Evolutionary conservation across 2,113 vertebrate genomes (phyloP).

Genomic region (Protomyctophum bolini): DNA sequence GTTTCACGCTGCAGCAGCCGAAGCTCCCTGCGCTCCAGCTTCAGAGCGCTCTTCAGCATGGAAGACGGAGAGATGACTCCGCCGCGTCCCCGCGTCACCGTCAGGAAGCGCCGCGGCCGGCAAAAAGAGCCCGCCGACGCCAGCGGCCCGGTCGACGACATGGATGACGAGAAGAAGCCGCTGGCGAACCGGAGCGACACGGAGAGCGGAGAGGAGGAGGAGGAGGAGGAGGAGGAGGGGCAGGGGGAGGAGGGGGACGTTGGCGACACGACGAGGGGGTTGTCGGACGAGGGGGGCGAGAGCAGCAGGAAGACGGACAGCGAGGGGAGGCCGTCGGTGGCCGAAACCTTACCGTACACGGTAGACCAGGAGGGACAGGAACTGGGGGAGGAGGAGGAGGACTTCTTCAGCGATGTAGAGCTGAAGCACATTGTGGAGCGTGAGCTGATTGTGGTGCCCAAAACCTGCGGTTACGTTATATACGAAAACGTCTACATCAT

Average conservation of each 20-base stretch:
- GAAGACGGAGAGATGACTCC: conserved; percentile 31
- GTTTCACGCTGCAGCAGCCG: conserved; percentile 15
- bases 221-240: conserved; percentile 1
- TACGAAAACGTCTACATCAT: too few species aligned
- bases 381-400: background rate
- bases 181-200: conserved; percentile 22
- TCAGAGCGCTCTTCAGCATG: conserved; percentile 28
- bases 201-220: conserved; percentile 6
- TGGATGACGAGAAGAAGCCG: background rate
- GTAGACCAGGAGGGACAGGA: background rate
- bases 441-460: too few species aligned
- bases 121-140: background rate
- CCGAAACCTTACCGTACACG: background rate
- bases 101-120: background rate
- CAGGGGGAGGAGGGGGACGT: background rate
- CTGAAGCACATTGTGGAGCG: too few species aligned
- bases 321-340: conserved; percentile 11
- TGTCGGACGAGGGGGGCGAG: background rate
- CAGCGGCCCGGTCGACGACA: conserved; percentile 4
- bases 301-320: conserved; percentile 18
- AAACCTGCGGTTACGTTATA: too few species aligned
- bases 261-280: background rate
- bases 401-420: too few species aligned
- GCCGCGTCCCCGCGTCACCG: conserved; percentile 6
- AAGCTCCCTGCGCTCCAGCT: conserved; percentile 19